Evolutionary conservation across 2,113 vertebrate genomes (phyloP).

Genomic region (Corythoichthys haematopterus): DNA sequence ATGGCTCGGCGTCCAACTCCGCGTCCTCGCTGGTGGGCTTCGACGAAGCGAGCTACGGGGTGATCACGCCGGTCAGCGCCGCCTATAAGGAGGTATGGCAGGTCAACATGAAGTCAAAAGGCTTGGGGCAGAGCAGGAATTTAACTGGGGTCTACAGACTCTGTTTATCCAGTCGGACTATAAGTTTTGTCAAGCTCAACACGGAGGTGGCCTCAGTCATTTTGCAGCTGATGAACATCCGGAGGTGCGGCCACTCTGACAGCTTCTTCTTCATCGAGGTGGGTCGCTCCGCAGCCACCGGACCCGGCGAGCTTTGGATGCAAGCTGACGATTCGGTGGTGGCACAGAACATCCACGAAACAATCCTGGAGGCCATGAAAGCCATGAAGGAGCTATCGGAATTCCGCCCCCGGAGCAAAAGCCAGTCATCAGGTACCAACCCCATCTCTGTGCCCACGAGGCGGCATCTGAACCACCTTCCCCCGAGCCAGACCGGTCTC

Average conservation of each 20-base stretch:
- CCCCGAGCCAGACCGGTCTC: constrained; percentile 81
- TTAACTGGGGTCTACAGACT: constrained; percentile 90
- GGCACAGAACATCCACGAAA: constrained; percentile 98
- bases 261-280: constrained; percentile 98
- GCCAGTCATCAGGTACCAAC: constrained; percentile 86
- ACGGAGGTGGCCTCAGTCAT: constrained; percentile 86
- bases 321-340: constrained; percentile 96
- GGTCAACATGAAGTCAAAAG: constrained; percentile 89
- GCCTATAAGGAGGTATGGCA: constrained; percentile 96
- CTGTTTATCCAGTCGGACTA: constrained; percentile 87
- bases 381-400: constrained; percentile 95
- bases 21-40: constrained; percentile 75
- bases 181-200: constrained; percentile 92
- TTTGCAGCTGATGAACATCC: constrained; percentile 95
- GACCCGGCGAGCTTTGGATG: constrained; percentile 98
- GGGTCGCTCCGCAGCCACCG: constrained; percentile 89
- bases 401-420: constrained; percentile 95
- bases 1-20: constrained; percentile 72
- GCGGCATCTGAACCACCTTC: constrained; percentile 76
- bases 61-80: constrained; percentile 76
- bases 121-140: constrained; percentile 87
- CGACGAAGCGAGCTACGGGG: constrained; percentile 83
- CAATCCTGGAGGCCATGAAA: constrained; percentile 95
- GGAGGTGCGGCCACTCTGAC: constrained; percentile 96
- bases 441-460: constrained; percentile 78